Evolutionary conservation across 2,888 invertebrate species (phyloP).

Genomic region (Lasioglossum vierecki): DNA sequence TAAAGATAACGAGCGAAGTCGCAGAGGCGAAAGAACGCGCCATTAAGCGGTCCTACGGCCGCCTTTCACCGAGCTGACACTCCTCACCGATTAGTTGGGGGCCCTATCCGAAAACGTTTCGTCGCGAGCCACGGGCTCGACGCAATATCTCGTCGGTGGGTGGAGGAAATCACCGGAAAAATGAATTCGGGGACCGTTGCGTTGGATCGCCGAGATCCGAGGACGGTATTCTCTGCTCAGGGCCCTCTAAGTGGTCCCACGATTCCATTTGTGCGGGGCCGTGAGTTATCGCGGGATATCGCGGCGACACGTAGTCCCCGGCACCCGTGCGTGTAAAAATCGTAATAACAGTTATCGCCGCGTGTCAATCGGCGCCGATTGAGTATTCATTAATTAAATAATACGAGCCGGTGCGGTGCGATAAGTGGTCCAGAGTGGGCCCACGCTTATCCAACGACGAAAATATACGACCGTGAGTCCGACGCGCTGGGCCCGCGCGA

Average conservation of each 20-base stretch:
- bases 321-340: slow-evolving; percentile 73
- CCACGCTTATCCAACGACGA: slow-evolving; percentile 53
- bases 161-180: slow-evolving; percentile 66
- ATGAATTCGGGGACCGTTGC: slow-evolving; percentile 56
- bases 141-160: slow-evolving; percentile 15
- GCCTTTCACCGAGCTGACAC: slow-evolving; percentile 44
- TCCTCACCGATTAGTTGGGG: slow-evolving; percentile 43
- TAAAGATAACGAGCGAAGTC: slow-evolving; percentile 40
- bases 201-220: slow-evolving; percentile 33
- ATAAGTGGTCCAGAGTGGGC: slow-evolving; percentile 53
- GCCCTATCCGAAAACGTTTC: slow-evolving; percentile 32
- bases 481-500: slow-evolving; percentile 24
- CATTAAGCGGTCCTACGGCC: slow-evolving; percentile 32
- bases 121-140: slow-evolving; percentile 3
- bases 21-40: slow-evolving; percentile 35
- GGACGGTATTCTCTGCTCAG: slow-evolving; percentile 21
- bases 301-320: slow-evolving; percentile 58
- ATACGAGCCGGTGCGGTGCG: slow-evolving; percentile 63
- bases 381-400: slow-evolving; percentile 80
- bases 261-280: slow-evolving; percentile 48
- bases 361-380: slow-evolving; percentile 70
- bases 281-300: slow-evolving; percentile 70
- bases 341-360: slow-evolving; percentile 76
- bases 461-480: slow-evolving; percentile 42
- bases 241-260: slow-evolving; percentile 66